phyloP scores from a whole-genome alignment of 2,113 vertebrate genomes.

The Charina bottae region DNA sequence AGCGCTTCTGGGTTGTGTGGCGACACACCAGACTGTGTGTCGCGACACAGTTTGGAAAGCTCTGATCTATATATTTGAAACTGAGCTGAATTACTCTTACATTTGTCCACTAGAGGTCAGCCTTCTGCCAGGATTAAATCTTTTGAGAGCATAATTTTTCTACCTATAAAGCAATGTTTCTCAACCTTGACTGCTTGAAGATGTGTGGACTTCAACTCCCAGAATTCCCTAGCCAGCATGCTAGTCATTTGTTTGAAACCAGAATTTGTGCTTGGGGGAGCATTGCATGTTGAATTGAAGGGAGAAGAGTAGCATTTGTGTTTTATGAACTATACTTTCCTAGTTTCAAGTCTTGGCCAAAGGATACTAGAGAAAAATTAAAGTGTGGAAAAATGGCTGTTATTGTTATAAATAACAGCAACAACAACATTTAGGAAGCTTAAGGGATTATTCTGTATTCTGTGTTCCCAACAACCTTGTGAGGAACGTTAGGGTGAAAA shows the following conservation, averaged over 20 bases:
- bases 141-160: neutral
- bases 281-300: neutral
- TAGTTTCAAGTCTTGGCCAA: neutral
- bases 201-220: too few relatives aligned
- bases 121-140: neutral
- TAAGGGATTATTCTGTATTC: neutral
- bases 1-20: too few relatives aligned
- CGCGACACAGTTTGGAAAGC: too few relatives aligned
- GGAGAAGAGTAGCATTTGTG: neutral
- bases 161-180: neutral
- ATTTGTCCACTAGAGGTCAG: constrained; percentile 66
- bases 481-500: neutral
- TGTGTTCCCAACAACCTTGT: neutral
- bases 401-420: too few relatives aligned
- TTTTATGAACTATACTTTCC: neutral
- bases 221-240: too few relatives aligned
- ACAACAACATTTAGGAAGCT: neutral
- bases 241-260: neutral
- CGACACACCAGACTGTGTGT: too few relatives aligned
- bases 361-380: neutral
- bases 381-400: neutral
- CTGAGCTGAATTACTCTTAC: neutral
- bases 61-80: neutral
- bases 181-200: neutral
- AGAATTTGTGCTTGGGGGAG: neutral